These are phyloP conservation scores for Epinotia brunnichana DNA, from an alignment of 2,888 invertebrate species.

Conservation along the genomic window DNA sequence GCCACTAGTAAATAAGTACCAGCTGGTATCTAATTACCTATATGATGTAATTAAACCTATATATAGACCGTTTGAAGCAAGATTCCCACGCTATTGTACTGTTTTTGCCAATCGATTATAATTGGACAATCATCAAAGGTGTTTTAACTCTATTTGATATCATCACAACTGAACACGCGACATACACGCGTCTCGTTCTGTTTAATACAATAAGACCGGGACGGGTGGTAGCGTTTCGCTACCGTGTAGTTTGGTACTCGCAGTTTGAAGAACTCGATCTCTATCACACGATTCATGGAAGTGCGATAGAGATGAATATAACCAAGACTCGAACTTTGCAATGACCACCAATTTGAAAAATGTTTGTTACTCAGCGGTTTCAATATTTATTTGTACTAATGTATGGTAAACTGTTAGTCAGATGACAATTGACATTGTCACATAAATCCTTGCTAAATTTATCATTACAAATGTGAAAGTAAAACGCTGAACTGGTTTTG, in stretches of 20 bases:
- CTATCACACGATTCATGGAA: too few species aligned
- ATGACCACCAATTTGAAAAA: too few species aligned
- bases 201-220: not conserved
- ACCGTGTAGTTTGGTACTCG: not conserved
- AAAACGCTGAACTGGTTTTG: too few species aligned
- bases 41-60: constrained; percentile 13
- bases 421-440: too few species aligned
- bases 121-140: constrained; percentile 8
- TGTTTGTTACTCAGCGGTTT: too few species aligned
- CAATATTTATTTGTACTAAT: too few species aligned
- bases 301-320: too few species aligned
- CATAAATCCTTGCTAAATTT: too few species aligned
- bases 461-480: too few species aligned
- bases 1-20: constrained; percentile 9
- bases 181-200: not conserved
- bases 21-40: constrained; percentile 14
- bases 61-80: constrained; percentile 24
- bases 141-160: not conserved
- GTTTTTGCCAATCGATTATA: constrained; percentile 25
- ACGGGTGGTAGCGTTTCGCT: not conserved
- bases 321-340: too few species aligned
- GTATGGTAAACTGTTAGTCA: too few species aligned
- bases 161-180: not conserved
- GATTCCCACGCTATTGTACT: constrained; percentile 18
- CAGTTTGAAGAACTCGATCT: not conserved